phyloP scores from a whole-genome alignment of 2,113 vertebrate species.

The Oophaga pumilio region DNA sequence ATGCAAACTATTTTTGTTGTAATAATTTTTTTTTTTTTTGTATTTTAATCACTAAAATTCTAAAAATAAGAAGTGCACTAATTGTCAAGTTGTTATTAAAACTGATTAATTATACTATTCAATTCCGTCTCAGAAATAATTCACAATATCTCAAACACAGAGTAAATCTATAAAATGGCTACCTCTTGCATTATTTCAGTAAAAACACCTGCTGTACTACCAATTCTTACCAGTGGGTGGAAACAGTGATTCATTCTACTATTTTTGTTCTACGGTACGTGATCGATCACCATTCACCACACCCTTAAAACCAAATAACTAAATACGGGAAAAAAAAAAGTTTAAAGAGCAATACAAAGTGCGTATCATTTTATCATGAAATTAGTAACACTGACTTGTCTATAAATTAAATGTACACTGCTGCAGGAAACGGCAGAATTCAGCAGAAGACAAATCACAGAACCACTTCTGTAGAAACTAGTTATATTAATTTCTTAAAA shows the following conservation, averaged over 20 bases:
- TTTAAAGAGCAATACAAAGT: not conserved
- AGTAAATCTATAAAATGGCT: not conserved
- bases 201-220: not conserved
- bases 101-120: too few relatives aligned
- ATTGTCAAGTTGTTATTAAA: too few relatives aligned
- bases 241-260: not conserved
- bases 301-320: not conserved
- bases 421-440: not conserved
- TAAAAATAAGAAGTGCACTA: too few relatives aligned
- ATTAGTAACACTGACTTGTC: not conserved
- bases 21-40: too few relatives aligned
- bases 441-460: constrained; percentile 2
- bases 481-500: not conserved
- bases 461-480: not conserved
- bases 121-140: too few relatives aligned
- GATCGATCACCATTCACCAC: not conserved
- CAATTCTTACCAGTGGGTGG: not conserved
- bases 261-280: not conserved
- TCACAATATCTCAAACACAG: too few relatives aligned
- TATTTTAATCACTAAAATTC: too few relatives aligned
- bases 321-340: not conserved
- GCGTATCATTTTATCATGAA: not conserved
- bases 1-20: too few relatives aligned
- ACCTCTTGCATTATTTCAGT: not conserved
- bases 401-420: not conserved